phyloP scores from a whole-genome alignment of 2,888 invertebrate genomes.

The Atherix ibis region DNA sequence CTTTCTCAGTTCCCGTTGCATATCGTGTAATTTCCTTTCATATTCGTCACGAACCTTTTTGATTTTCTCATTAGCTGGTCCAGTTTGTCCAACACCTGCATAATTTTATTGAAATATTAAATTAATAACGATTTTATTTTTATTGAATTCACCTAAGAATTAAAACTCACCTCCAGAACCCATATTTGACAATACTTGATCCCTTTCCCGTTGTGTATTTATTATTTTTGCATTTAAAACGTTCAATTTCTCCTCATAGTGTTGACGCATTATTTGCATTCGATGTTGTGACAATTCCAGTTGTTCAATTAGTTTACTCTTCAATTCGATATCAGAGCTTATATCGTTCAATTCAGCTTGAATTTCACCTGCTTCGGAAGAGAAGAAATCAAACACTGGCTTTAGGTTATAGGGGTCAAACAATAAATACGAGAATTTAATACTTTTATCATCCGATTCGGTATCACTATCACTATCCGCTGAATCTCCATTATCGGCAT shows the following conservation, averaged over 20 bases:
- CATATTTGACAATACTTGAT: slow-evolving; percentile 58
- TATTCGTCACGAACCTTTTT: slow-evolving; percentile 78
- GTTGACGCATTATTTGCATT: slow-evolving; percentile 67
- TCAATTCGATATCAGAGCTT: slow-evolving; percentile 87
- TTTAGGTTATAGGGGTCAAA: background rate
- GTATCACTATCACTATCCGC: slow-evolving; percentile 44
- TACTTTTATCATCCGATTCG: slow-evolving; percentile 44
- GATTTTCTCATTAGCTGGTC: slow-evolving; percentile 40
- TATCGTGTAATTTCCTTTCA: slow-evolving; percentile 63
- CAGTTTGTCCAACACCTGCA: slow-evolving; percentile 6
- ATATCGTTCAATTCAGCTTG: slow-evolving; percentile 75
- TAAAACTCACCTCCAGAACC: no score
- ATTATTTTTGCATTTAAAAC: slow-evolving; percentile 71
- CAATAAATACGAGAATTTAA: background rate
- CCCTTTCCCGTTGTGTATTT: slow-evolving; percentile 79
- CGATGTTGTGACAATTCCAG: slow-evolving; percentile 77
- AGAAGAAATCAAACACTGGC: background rate
- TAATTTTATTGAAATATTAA: background rate
- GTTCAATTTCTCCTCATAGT: slow-evolving; percentile 83
- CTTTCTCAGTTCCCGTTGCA: slow-evolving; percentile 74
- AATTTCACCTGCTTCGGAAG: slow-evolving; percentile 36
- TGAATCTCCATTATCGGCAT: slow-evolving; percentile 36
- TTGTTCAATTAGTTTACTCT: slow-evolving; percentile 86
- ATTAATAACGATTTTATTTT: background rate
- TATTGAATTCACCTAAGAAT: no score